Base-by-base conservation (phyloP, 2,888 invertebrate species). In the Drosophila paramelanica region DNA sequence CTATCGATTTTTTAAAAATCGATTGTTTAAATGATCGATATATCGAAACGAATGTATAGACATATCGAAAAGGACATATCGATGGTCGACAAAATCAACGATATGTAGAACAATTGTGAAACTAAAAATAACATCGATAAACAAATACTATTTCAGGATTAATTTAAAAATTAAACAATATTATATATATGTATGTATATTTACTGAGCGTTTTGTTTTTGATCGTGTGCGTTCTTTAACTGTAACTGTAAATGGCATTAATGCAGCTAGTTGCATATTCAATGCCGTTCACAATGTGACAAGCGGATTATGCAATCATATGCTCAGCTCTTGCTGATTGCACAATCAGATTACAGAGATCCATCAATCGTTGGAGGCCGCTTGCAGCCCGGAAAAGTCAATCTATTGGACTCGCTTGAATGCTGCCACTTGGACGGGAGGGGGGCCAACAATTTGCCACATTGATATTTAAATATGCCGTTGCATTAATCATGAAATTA, bases 291-390 rank as follows among this genome's bases (percentile, higher is more conserved):
- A 38, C 66, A 65, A 65, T 66, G 62, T 68, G 75, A 77, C 62
- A 57, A 77, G 71, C 77, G 77, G 79, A 79, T 82, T 82, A 76
- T 65, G 86, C 82, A 86, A 82, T 87, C 88, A 87, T 62, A 75
- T 74, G 42, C 57, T 60, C 58, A 46, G 52, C 36, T 36, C n/a
- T n/a, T n/a, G n/a, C n/a, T 25, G 55, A 45, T 45, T 14, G 23
- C 36, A 7, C 5, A 17, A 17, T 17, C 17, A 66, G 53, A 53
- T 62, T 50, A 46, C 50, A 42, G 58, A 64, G 66, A 77, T 62
- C 43, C 55, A 77, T 76, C 73, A 77, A 77, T 74, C 64, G 75
- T 39, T 17, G 41, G 42, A 14, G 41, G 46, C 45, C 43, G 64
- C 61, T 65, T 38, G 55, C 59, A 42, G 55, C 74, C 74, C 83